A percentile compares a stretch with the other conserved stretches of the same genome.
These are phyloP conservation scores for Xiphias gladius DNA, from an alignment of 2,113 vertebrate genomes.

Conservation along the genomic window DNA sequence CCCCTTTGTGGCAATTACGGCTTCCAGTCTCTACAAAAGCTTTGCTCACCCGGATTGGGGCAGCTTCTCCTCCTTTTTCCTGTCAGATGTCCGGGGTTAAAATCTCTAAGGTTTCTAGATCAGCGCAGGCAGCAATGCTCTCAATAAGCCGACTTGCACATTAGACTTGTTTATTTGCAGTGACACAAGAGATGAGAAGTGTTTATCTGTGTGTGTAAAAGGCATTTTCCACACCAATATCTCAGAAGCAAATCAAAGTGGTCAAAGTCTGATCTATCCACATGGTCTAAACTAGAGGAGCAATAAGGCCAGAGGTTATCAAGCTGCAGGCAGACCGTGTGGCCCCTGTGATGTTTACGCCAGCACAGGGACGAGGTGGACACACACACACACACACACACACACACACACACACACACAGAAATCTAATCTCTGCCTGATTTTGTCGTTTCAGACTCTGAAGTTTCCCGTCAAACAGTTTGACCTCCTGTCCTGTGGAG, in stretches of 20 bases:
- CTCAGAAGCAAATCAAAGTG: background rate
- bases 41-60: no score
- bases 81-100: no score
- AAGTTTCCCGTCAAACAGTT: background rate
- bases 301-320: background rate
- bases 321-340: background rate
- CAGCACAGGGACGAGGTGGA: background rate
- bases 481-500: background rate
- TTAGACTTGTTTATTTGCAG: no score
- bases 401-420: background rate
- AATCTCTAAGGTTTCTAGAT: no score
- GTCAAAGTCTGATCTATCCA: conserved; percentile 6
- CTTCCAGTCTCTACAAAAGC: no score
- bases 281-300: background rate
- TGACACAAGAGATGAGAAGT: no score
- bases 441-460: background rate
- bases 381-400: background rate
- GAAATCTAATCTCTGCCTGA: background rate
- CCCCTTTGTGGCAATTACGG: no score
- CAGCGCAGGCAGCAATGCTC: no score
- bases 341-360: background rate
- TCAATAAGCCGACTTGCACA: no score
- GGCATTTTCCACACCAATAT: conserved; percentile 5
- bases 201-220: no score
- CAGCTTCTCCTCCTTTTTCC: no score